Evolutionary conservation across 1,140 invertebrate genomes (phyloP), one percentile per base, ranked within the genome.

Genomic region (Aporrectodea caliginosa): DNA sequence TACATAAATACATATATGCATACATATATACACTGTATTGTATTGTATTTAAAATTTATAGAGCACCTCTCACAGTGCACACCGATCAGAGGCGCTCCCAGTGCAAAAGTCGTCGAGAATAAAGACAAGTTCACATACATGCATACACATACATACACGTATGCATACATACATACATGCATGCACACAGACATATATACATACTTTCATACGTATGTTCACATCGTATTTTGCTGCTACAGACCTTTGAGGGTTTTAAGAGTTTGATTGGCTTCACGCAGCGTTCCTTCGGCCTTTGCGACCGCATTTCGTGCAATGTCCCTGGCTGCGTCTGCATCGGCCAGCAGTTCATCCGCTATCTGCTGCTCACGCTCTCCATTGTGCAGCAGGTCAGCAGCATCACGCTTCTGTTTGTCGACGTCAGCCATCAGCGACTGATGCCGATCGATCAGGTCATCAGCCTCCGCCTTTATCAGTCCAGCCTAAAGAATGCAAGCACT

Each of bases 251-350:
- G 88, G 71, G 93, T 95, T 79, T 93, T 90, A 75, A 94, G 92
- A 2, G 95, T 98, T 73, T 93, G 91, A 83, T 94, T 92, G 0
- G 96, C 96, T 85, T 97, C 93, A 83, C 92, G 91, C 0, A 97
- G 89, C 0, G 94, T 96, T 82, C 93, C 92, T 83, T 96, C 94
- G 16, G 94, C 95, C 72, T 92, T 90, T 80, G 92, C 90, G 0
- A 97, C 93, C 31, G 96, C 95, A 78, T 93, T 91, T 78, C 92
- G 91, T 0, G 95, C 95, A 84, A 91, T 92, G 0, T 90, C 91
- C 43, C 93, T 90, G 0, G 94, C 92, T 14, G 88, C 86, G 83
- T 94, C 91, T n/a, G 92, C 91, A 82, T 93, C 92, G 1, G 91
- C 90, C 30, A 93, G 83, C 73, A 93, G 87, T 80, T 92, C 91